Base-by-base conservation (phyloP, 2,888 invertebrate species). In the Apamea anceps region DNA sequence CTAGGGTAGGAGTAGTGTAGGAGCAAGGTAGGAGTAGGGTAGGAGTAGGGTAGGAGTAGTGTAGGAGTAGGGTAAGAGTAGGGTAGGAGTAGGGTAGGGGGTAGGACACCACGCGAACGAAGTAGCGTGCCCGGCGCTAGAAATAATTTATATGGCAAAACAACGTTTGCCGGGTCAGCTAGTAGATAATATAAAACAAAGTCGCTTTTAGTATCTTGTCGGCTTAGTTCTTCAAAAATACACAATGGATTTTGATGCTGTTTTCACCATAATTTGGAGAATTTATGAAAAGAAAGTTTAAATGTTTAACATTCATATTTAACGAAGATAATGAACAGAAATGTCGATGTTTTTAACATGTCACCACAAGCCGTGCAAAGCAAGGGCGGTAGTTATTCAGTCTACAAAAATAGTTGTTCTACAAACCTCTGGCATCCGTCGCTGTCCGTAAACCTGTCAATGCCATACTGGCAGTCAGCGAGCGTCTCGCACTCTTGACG, bases 401-500 rank as follows among this genome's bases (percentile, higher is more conserved):
- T 42, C 7, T 63, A 12, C 12, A 63, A 57, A 79, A 45, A 45
- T 21, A 78, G 15, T 48, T 57, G 25, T 28, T 51, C 4, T 18
- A 84, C 87, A 57, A 77, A 95, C 96, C 93, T 94, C 65, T 93
- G 92, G 80, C 96, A 96, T 54, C 94, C 94, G 25, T 86, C 80
- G 18, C 85, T 77, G 4, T 90, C 94, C 3, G 73, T 80, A 15
- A 71, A 76, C 75, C 86, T 97, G 79, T 98, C 97, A 4, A 98
- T 94, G 13, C 98, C 99, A 91, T 98, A 98, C 0, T 98, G 97
- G 93, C 99, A 99, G 66, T 97, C 97, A 7, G n/a, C n/a, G n/a
- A 98, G 93, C 0, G 94, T 94, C 0, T 95, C 95, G 92, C 99
- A 99, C 89, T 98, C 97, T 51, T 97, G 97, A 54, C 94, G 96